Base-by-base conservation (phyloP, 2,888 invertebrate genomes). In the Crossocerus cetratus region DNA sequence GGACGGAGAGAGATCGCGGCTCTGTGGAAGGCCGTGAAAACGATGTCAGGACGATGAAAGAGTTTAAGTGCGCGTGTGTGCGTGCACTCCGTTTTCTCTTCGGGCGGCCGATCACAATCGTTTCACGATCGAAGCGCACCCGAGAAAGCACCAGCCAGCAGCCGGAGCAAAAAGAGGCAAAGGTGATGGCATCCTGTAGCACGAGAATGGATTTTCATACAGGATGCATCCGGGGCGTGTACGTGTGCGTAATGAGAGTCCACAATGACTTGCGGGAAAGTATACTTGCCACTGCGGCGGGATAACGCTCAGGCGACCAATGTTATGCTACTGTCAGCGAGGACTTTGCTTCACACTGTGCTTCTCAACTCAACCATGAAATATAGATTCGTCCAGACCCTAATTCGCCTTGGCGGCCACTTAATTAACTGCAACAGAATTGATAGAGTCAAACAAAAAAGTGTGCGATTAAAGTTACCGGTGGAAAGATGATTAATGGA, bases 1-100 rank as follows among this genome's bases (percentile, higher is more conserved):
- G 61, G 55, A 64, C 71, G 69, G 32, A 69, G 80, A 82, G 72
- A 82, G 82, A 82, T n/a, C n/a, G n/a, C n/a, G n/a, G n/a, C n/a
- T n/a, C n/a, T n/a, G n/a, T n/a, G n/a, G n/a, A n/a, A n/a, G n/a
- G n/a, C n/a, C n/a, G n/a, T n/a, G n/a, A n/a, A n/a, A n/a, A n/a
- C n/a, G n/a, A n/a, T n/a, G n/a, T n/a, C n/a, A n/a, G n/a, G n/a
- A n/a, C n/a, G n/a, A n/a, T n/a, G n/a, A n/a, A n/a, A n/a, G n/a
- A n/a, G n/a, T n/a, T n/a, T n/a, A n/a, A n/a, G n/a, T 32, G 32
- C 11, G 8, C 1, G 32, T 8, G 32, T 5, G 32, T 5, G 32
- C 32, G 32, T 69, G 72, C 77, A 67, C 64, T 78, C 76, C 68
- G 80, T 82, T 82, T 83, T 78, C 81, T 83, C 76, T 71, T 81